Percentiles rank a stretch among this genome's conserved stretches.
Evolutionary conservation across 2,888 invertebrate genomes (phyloP).

Genomic region (Brachyptera risi): DNA sequence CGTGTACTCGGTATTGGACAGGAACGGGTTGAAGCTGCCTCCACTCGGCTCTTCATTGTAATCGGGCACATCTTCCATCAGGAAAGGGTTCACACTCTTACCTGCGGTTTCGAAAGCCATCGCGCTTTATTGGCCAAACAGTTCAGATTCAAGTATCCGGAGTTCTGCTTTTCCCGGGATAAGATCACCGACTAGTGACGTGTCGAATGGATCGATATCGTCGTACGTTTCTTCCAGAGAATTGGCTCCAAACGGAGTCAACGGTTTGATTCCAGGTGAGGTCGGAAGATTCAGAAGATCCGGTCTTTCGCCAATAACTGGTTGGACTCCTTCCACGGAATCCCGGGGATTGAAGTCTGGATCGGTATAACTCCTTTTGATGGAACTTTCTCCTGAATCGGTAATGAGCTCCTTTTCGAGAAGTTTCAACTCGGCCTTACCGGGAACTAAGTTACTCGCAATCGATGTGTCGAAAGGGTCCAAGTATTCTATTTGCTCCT

Average conservation of each 20-base stretch:
- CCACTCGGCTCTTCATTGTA: constrained; percentile 47
- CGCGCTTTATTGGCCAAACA: constrained; percentile 47
- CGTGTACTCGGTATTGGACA: constrained; percentile 49
- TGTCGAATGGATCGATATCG: constrained; percentile 76
- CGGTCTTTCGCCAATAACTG: constrained; percentile 24
- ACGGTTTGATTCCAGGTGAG: constrained; percentile 42
- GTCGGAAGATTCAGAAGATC: constrained; percentile 38
- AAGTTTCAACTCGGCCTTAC: constrained; percentile 72
- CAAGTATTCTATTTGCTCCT: constrained; percentile 44
- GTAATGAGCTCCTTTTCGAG: constrained; percentile 68
- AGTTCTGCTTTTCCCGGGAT: constrained; percentile 74
- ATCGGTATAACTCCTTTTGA: constrained; percentile 39
- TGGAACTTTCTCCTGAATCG: constrained; percentile 46
- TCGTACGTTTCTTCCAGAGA: constrained; percentile 42
- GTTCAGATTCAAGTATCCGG: constrained; percentile 71
- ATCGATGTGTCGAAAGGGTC: constrained; percentile 90
- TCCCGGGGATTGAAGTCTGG: constrained; percentile 36
- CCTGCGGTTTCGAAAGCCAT: no score
- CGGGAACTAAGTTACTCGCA: constrained; percentile 67
- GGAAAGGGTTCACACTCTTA: constrained; percentile 84
- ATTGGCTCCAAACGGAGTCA: constrained; percentile 43
- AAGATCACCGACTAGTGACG: constrained; percentile 69
- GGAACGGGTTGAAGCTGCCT: constrained; percentile 62
- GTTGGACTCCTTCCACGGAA: constrained; percentile 4
- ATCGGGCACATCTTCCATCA: constrained; percentile 64